Percentiles rank a stretch among this genome's conserved stretches.
These are phyloP conservation scores for Panopea generosa DNA, from an alignment of 2,888 invertebrate genomes.

Conservation along the genomic window DNA sequence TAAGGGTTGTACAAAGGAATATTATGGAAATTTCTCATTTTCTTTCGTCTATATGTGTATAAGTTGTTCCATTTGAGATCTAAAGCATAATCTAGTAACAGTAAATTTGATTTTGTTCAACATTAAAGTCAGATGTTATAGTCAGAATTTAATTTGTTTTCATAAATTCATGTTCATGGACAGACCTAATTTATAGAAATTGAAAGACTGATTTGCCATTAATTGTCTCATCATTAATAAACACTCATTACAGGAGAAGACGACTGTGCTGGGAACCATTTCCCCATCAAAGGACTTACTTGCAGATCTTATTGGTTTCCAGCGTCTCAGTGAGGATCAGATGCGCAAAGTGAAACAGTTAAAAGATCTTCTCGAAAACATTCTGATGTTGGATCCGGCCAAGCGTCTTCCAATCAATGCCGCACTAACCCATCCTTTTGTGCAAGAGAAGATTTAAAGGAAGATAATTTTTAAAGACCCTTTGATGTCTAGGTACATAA, in stretches of 20 bases:
- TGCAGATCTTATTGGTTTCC: conserved; percentile 94
- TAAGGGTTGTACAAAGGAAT: too few relatives aligned
- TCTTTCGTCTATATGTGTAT: too few relatives aligned
- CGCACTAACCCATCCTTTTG: conserved; percentile 97
- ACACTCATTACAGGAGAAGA: conserved; percentile 95
- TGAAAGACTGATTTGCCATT: too few relatives aligned
- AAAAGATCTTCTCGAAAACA: conserved; percentile 95
- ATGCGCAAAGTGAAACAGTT: conserved; percentile 96
- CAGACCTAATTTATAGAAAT: too few relatives aligned
- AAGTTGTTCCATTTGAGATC: too few relatives aligned
- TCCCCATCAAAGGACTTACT: conserved; percentile 94
- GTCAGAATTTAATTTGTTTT: too few relatives aligned
- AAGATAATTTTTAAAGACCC: conserved; percentile 12
- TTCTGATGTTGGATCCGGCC: conserved; percentile 95
- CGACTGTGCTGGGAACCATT: conserved; percentile 94
- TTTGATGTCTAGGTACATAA: neutral
- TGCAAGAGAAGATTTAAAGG: conserved; percentile 89
- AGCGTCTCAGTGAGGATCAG: conserved; percentile 94
- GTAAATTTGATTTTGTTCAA: too few relatives aligned
- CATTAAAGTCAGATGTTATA: too few relatives aligned
- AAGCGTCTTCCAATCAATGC: conserved; percentile 97
- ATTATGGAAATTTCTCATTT: too few relatives aligned
- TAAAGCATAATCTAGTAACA: too few relatives aligned
- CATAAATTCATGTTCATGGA: too few relatives aligned
- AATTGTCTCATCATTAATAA: too few relatives aligned